A percentile compares a stretch with the other conserved stretches of the same genome.
phyloP scores from a whole-genome alignment of 2,888 invertebrate genomes.

The Poecilobothrus nobilitatus region DNA sequence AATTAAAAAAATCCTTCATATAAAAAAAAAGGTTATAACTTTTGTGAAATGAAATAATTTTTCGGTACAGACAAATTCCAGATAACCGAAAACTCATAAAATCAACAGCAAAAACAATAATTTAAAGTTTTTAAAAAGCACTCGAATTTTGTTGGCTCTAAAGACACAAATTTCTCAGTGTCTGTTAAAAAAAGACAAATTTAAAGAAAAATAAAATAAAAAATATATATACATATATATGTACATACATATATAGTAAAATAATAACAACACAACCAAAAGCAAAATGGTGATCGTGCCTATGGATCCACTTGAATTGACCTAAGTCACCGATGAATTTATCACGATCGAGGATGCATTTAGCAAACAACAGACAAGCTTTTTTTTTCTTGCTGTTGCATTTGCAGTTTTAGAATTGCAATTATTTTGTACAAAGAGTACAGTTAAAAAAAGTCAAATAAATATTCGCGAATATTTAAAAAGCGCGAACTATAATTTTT shows the following conservation, averaged over 20 bases:
- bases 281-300: conserved; percentile 1
- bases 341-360: conserved; percentile 2
- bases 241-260: no score
- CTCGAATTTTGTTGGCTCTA: no score
- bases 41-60: neutral
- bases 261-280: neutral
- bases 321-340: conserved; percentile 6
- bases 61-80: neutral
- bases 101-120: neutral
- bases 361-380: conserved; percentile 1
- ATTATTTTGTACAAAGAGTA: neutral
- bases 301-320: conserved; percentile 6
- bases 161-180: no score
- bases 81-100: neutral
- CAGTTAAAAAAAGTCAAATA: neutral
- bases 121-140: neutral
- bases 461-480: neutral
- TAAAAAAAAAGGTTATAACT: neutral
- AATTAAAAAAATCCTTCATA: no score
- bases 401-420: neutral
- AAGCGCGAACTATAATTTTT: neutral
- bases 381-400: no score
- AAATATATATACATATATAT: no score
- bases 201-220: no score
- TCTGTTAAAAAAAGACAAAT: no score